A percentile compares a stretch with the other conserved stretches of the same genome.
These are phyloP conservation scores for Cepaea hortensis DNA, from an alignment of 2,888 invertebrate genomes.

Conservation along the genomic window DNA sequence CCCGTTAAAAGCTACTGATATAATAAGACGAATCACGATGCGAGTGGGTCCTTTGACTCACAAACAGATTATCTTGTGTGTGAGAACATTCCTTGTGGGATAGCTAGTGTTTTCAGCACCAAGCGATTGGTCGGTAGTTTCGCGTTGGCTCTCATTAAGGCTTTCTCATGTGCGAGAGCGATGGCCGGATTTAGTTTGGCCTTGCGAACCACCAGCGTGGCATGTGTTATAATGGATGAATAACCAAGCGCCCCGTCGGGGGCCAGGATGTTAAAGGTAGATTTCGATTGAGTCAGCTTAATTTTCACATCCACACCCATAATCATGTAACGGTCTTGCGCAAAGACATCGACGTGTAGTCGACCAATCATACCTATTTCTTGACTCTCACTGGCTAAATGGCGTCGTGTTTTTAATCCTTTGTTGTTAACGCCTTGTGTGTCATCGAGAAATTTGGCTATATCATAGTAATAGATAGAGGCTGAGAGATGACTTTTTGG, in stretches of 20 bases:
- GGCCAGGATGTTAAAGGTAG: not conserved
- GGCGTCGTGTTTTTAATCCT: too few relatives aligned
- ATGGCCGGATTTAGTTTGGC: slow-evolving; percentile 18
- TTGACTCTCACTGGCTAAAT: too few relatives aligned
- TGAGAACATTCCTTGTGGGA: slow-evolving; percentile 6
- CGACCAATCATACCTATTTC: too few relatives aligned
- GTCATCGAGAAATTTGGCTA: too few relatives aligned
- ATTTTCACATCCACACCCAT: too few relatives aligned
- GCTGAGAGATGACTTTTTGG: too few relatives aligned
- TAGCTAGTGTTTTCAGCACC: slow-evolving; percentile 11
- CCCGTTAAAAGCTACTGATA: slow-evolving; percentile 32
- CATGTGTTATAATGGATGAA: not conserved
- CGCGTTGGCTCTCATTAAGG: slow-evolving; percentile 13
- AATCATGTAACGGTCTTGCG: too few relatives aligned
- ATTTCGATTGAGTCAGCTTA: too few relatives aligned
- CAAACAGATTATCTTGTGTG: slow-evolving; percentile 25
- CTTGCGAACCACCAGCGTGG: slow-evolving; percentile 37
- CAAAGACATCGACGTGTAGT: too few relatives aligned
- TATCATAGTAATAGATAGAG: too few relatives aligned
- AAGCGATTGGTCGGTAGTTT: slow-evolving; percentile 39
- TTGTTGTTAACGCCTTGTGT: too few relatives aligned
- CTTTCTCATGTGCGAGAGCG: slow-evolving; percentile 27
- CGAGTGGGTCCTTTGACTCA: slow-evolving; percentile 22
- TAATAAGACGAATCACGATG: slow-evolving; percentile 34
- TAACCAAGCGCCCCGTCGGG: too few relatives aligned